These are phyloP conservation scores for Lepilemur ruficaudatus DNA, from an alignment of 2,797 vertebrate species.

Conservation along the genomic window DNA sequence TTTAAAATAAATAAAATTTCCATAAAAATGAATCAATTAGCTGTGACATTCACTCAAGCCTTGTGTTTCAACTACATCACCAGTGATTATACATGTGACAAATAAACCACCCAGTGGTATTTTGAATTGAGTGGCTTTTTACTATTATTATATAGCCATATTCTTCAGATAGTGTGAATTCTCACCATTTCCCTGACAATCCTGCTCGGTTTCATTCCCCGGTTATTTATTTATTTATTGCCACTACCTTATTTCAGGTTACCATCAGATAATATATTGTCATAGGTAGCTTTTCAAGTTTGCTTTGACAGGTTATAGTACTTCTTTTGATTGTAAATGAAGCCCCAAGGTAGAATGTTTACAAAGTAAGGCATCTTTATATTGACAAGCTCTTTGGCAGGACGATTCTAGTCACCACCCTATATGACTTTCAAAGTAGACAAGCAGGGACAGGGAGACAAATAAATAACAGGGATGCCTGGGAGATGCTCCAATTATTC, in stretches of 20 bases:
- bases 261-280: background rate
- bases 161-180: background rate
- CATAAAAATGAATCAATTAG: slow-evolving; percentile 15
- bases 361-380: background rate
- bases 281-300: background rate
- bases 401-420: background rate
- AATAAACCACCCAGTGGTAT: background rate
- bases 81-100: background rate
- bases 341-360: background rate
- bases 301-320: background rate
- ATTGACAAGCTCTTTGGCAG: background rate
- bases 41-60: background rate
- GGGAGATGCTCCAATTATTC: background rate
- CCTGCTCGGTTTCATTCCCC: background rate
- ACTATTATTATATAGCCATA: background rate
- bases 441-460: background rate
- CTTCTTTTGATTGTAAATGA: slow-evolving; percentile 35
- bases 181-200: background rate
- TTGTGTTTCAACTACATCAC: background rate
- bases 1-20: slow-evolving; percentile 44
- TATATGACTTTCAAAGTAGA: background rate
- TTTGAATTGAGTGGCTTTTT: background rate
- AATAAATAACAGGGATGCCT: background rate
- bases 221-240: background rate
- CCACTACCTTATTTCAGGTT: background rate